Evolutionary conservation across 2,888 invertebrate species (phyloP), one percentile per base, ranked within the genome.

Genomic region (Lepetodrilus schrolli): DNA sequence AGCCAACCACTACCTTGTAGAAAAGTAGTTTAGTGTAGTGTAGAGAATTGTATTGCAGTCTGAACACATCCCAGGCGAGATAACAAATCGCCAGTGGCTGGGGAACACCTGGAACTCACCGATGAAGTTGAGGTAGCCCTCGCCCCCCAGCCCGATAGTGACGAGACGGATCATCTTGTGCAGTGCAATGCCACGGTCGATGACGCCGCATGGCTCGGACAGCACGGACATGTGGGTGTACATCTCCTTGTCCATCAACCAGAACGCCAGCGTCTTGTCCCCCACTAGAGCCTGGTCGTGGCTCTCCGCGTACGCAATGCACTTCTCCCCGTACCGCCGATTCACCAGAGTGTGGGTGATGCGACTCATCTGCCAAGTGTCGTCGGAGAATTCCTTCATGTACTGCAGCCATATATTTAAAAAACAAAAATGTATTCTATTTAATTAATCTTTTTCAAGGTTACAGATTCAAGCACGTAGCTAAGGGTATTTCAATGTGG

Each of bases 171-270:
- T 98, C 92, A 99, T 94, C 92, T 99, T 99, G 91, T 99, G 99
- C 78, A 99, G 92, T 26, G 99, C 96, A 72, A 99, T 93, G 2
- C 99, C 99, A 38, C 99, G 93, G 90, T 96, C 96, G 78, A 99
- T 94, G 66, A 97, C 84, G 10, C 91, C 78, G 72, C 81, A 89
- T 4, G 87, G 84, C 2, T 86, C 88, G 10, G 89, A 84, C 2
- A 94, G 0, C 0, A 92, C 92, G 47, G 97, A 96, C 99, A 99
- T 99, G 91, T 96, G 95, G 0, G 95, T 95, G 91, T 99, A 99
- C 98, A 99, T 99, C 83, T 97, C 96, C 83, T 97, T 97, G 91
- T 99, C 98, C 98, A 99, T 98, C 81, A 99, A 91, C 99, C 99
- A 99, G 92, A 99, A 99, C 0, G 99, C 99, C 49, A 99, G 94